A percentile compares a stretch with the other conserved stretches of the same genome.
Conservation (phyloP, 2,113 vertebrate genomes). For the Chionis minor region DNA sequence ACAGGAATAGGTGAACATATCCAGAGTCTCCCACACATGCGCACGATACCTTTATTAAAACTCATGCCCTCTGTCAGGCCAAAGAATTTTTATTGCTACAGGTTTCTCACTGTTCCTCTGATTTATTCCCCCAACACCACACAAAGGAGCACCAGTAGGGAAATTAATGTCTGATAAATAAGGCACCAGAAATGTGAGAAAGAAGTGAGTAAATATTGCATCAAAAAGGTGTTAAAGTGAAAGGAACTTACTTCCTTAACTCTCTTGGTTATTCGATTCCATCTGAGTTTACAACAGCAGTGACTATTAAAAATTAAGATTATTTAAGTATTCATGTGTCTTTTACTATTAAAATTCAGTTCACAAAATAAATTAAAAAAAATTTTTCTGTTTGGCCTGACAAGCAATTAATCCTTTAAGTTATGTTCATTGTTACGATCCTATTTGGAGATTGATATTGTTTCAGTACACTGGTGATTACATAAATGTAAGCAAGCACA, state of each 20-base stretch:
- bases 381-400: background rate
- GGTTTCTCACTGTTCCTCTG: background rate
- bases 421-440: background rate
- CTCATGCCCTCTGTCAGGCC: background rate
- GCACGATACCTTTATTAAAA: background rate
- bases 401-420: conserved; percentile 27
- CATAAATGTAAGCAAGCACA: background rate
- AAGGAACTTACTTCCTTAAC: background rate
- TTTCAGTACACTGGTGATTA: background rate
- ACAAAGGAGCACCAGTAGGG: background rate
- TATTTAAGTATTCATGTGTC: background rate
- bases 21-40: background rate
- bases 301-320: background rate
- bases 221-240: background rate
- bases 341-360: background rate
- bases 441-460: background rate
- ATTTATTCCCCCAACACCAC: background rate
- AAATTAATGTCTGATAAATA: background rate
- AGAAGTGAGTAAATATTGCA: background rate
- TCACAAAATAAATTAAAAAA: background rate
- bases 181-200: background rate
- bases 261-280: background rate
- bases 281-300: background rate
- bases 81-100: background rate
- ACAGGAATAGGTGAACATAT: background rate